Evolutionary conservation across 92 coral and sea anemone genomes (phyloP).

Genomic region (Plumapathes pennacea): DNA sequence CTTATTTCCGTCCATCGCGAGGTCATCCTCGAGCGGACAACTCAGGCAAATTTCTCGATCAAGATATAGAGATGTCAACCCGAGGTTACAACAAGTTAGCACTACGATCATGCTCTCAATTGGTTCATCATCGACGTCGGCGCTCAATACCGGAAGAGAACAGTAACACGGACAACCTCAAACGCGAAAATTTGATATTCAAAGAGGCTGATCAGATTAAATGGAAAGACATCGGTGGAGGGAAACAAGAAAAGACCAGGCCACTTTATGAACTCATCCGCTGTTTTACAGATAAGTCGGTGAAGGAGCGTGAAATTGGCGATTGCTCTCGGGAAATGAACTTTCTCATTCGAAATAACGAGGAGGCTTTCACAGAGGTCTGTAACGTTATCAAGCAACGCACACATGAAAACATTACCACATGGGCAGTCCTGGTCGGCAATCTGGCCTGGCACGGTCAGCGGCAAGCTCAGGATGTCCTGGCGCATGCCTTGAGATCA

Average conservation of each 20-base stretch:
- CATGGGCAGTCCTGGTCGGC: constrained; percentile 79
- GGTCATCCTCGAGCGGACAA: constrained; percentile 74
- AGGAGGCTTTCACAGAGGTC: constrained; percentile 37
- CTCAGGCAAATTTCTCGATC: constrained; percentile 49
- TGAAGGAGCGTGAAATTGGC: constrained; percentile 72
- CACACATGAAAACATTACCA: constrained; percentile 77
- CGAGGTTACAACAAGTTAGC: constrained; percentile 76
- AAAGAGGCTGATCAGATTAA: constrained; percentile 53
- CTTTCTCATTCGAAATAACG: constrained; percentile 58
- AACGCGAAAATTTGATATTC: constrained; percentile 57
- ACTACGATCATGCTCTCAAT: constrained; percentile 42
- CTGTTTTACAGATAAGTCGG: constrained; percentile 75
- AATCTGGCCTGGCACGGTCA: constrained; percentile 77
- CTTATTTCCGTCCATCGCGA: constrained; percentile 47
- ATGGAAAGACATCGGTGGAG: constrained; percentile 68
- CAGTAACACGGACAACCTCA: constrained; percentile 31
- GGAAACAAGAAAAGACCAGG: constrained; percentile 51
- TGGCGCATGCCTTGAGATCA: constrained; percentile 60
- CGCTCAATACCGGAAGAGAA: constrained; percentile 29
- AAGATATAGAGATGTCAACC: constrained; percentile 78
- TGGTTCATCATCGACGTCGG: constrained; percentile 24
- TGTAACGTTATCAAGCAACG: constrained; percentile 47
- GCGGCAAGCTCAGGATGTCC: constrained; percentile 62
- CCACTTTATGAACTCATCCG: constrained; percentile 81
- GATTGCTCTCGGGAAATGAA: constrained; percentile 86